A percentile compares a stretch with the other conserved stretches of the same genome.
These are phyloP conservation scores for Pseudomyrmex sp. DNA, from an alignment of 1,140 invertebrate species.

Conservation along the genomic window DNA sequence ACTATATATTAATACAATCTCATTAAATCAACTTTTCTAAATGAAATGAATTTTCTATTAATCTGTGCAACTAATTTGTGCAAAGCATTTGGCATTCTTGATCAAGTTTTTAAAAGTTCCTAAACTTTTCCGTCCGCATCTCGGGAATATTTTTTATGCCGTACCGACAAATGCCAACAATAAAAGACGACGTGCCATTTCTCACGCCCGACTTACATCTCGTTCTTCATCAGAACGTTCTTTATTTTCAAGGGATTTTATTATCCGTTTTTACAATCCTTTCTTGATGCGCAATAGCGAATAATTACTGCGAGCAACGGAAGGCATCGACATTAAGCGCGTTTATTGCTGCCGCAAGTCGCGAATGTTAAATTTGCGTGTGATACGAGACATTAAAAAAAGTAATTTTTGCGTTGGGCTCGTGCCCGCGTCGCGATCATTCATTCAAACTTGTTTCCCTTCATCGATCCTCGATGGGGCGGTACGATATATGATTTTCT, in stretches of 20 bases:
- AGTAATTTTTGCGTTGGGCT: slow-evolving; percentile 7
- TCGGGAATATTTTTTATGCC: slow-evolving; percentile 25
- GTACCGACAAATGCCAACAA: slow-evolving; percentile 30
- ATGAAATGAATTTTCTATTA: no score
- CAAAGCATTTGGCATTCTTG: not conserved
- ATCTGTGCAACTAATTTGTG: not conserved
- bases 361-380: slow-evolving; percentile 1
- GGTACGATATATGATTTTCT: not conserved
- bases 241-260: slow-evolving; percentile 32
- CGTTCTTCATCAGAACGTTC: slow-evolving; percentile 14
- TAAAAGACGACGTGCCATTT: slow-evolving; percentile 53
- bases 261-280: slow-evolving; percentile 48
- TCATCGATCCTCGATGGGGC: slow-evolving; percentile 21
- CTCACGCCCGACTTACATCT: slow-evolving; percentile 35
- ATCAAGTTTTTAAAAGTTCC: slow-evolving; percentile 2
- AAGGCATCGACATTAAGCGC: slow-evolving; percentile 24
- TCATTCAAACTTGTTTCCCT: slow-evolving; percentile 1
- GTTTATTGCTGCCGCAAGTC: slow-evolving; percentile 34
- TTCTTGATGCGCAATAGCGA: slow-evolving; percentile 43
- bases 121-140: not conserved
- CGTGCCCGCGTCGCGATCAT: not conserved
- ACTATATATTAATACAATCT: no score
- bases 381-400: slow-evolving; percentile 24
- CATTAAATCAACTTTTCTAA: no score
- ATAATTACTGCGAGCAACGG: slow-evolving; percentile 38